Conservation (phyloP, 1,140 invertebrate genomes). For the Pteromalus puparum region DNA sequence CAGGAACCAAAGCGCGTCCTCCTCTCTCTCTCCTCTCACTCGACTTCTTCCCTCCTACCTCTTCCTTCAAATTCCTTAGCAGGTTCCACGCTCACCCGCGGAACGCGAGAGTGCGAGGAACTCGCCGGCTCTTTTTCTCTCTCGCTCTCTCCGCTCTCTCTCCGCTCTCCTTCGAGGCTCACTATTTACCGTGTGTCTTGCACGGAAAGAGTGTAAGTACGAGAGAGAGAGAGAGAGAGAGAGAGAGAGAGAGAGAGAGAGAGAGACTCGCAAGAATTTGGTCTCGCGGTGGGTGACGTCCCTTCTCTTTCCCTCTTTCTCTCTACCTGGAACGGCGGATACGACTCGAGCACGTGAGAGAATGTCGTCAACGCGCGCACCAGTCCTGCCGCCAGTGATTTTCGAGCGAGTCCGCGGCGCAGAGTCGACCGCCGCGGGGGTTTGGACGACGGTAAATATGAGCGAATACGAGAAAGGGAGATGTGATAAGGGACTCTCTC, state of each 20-base stretch:
- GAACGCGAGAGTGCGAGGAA: slow-evolving; percentile 48
- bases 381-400: slow-evolving; percentile 22
- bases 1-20: slow-evolving; percentile 66
- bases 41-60: slow-evolving; percentile 51
- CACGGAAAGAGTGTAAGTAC: slow-evolving; percentile 31
- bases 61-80: slow-evolving; percentile 50
- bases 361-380: slow-evolving; percentile 68
- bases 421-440: slow-evolving; percentile 12
- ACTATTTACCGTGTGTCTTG: slow-evolving; percentile 49
- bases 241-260: background rate
- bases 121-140: slow-evolving; percentile 43
- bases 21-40: slow-evolving; percentile 53
- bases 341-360: slow-evolving; percentile 70
- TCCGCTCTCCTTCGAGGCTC: slow-evolving; percentile 32
- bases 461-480: background rate
- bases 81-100: slow-evolving; percentile 48
- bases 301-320: slow-evolving; percentile 53
- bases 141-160: slow-evolving; percentile 34
- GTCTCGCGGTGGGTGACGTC: slow-evolving; percentile 44
- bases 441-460: background rate
- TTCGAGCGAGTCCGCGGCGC: slow-evolving; percentile 20
- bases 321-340: slow-evolving; percentile 62
- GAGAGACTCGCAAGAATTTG: slow-evolving; percentile 31
- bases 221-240: background rate
- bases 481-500: background rate